A percentile compares a stretch with the other conserved stretches of the same genome.
Evolutionary conservation across 2,797 vertebrate genomes (phyloP).

Genomic region (Leucoraja ocellata): DNA sequence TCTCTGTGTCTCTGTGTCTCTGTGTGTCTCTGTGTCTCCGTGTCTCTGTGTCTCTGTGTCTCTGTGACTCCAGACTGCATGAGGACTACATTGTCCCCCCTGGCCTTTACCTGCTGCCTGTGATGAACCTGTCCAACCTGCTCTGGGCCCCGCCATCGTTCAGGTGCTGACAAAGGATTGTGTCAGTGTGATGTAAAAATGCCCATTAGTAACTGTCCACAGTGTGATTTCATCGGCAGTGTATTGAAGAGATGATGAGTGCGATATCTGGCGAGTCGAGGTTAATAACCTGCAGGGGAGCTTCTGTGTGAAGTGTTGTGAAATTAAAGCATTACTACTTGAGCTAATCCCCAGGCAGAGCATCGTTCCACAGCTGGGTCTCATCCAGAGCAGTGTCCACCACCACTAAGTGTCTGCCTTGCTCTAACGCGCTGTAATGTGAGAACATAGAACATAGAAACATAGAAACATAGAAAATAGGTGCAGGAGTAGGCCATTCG

Average conservation of each 20-base stretch:
- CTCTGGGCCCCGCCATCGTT: background rate
- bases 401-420: too few relatives aligned
- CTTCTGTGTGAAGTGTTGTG: background rate
- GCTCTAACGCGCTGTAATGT: too few relatives aligned
- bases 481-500: too few relatives aligned
- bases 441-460: too few relatives aligned
- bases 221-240: background rate
- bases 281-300: constrained; percentile 2
- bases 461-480: too few relatives aligned
- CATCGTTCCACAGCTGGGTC: background rate
- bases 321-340: background rate
- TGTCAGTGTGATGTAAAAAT: background rate
- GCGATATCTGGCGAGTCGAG: background rate
- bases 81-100: too few relatives aligned
- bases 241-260: background rate
- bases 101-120: background rate
- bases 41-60: too few relatives aligned
- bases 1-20: too few relatives aligned
- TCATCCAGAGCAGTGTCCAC: too few relatives aligned
- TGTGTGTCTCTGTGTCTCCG: too few relatives aligned
- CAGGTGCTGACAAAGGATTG: background rate
- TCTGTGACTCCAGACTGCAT: too few relatives aligned
- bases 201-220: background rate
- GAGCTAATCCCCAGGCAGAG: background rate
- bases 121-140: background rate